Percentiles rank a stretch among this genome's conserved stretches.
phyloP scores from a whole-genome alignment of 1,140 invertebrate species.

The Nymphalis io region DNA sequence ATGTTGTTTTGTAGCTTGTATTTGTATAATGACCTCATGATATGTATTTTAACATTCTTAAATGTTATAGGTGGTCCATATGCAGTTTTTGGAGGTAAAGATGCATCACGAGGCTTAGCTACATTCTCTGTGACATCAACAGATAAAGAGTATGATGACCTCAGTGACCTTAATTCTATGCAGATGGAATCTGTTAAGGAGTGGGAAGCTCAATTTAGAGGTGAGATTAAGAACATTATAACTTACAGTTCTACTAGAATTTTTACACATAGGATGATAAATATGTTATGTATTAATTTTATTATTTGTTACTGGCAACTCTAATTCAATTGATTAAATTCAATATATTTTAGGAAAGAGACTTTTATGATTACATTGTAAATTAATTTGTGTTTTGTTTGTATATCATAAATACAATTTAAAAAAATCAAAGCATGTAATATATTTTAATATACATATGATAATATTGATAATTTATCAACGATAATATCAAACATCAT shows the following conservation, averaged over 20 bases:
- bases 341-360: no score
- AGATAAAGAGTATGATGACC: constrained; percentile 95
- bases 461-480: neutral
- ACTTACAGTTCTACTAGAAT: neutral
- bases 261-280: neutral
- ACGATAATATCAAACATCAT: neutral
- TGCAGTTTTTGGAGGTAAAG: constrained; percentile 95
- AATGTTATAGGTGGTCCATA: constrained; percentile 91
- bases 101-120: constrained; percentile 96
- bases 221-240: constrained; percentile 76
- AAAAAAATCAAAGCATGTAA: no score
- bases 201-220: constrained; percentile 98
- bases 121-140: constrained; percentile 93
- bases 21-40: neutral
- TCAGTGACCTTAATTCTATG: constrained; percentile 94
- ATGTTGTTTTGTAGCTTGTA: neutral
- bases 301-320: no score
- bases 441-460: neutral
- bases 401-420: no score
- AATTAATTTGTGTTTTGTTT: no score
- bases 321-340: no score
- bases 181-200: constrained; percentile 94
- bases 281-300: no score
- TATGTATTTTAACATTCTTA: neutral
- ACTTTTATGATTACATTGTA: no score